Evolutionary conservation across 2,888 invertebrate species (phyloP), one percentile per base, ranked within the genome.

Genomic region (Theodoxus fluviatilis): DNA sequence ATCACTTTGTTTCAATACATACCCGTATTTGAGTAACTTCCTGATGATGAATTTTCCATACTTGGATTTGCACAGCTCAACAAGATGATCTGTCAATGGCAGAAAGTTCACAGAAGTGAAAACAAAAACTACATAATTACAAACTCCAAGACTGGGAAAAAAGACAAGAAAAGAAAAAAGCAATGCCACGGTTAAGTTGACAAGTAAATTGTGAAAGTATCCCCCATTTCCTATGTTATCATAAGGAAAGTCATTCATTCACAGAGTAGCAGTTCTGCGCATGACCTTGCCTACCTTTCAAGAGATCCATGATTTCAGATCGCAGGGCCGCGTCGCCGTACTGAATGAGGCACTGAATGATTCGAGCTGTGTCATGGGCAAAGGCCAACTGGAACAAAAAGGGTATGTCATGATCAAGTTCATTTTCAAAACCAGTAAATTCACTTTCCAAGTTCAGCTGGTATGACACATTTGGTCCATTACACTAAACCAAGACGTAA

Each of bases 341-440:
- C 83, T 94, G 94, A 0, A 96, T 88, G 74, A 97, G 88, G 83
- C 94, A 95, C 85, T 98, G 96, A 65, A 97, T 91, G 1, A 97
- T 93, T 79, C 97, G 89, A 3, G 94, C 94, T 52, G 94, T 92
- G 84, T 98, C 97, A 84, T 97, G 89, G 0, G 94, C 92, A 76
- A 93, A 90, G 9, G 94, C 92, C 77, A 94, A 90, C 90, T 85
- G 92, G 91, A 79, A 79, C 70, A 73, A 70, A 68, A 73, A 67
- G 49, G 72, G 35, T 1, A 72, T 25, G 66, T 52, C 22, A 33
- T 33, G 9, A 65, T 43, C 33, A 35, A 1, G 25, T 12, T 43
- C 15, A 43, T 57, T 57, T 22, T 1, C 0, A 57, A 57, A 12
- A 57, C 22, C 12, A 12, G 43, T 43, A 18, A 15, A 12, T 43